Base-by-base conservation (phyloP, 2,797 vertebrate genomes). In the Falco concolor region DNA sequence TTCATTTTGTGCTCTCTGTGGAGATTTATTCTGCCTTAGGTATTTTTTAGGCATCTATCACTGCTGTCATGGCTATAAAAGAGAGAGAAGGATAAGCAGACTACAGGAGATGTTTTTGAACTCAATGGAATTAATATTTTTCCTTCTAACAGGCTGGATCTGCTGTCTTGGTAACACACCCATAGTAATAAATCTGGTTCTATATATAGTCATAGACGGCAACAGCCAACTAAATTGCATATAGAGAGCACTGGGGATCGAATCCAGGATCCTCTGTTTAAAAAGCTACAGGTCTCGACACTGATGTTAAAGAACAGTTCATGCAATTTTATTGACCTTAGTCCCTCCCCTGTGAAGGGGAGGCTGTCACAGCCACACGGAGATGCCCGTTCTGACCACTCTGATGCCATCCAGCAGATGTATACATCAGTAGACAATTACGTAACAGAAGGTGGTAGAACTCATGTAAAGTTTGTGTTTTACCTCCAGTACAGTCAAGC, bases 391-490 rank as follows among this genome's bases (percentile, higher is more conserved):
- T 78, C 60, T 49, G 25, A 13, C 52, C 0, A 2, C 73, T 65
- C 73, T 13, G 49, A 16, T 92, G 69, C 87, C 76, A 49, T 68
- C 24, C 16, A 87, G 77, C 80, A 91, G 90, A 90, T 84, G 83
- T 69, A 57, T 13, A 67, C 70, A 89, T 14, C 73, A 77, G 64
- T 64, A 96, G 86, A 74, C 59, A 92, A 92, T 95, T 94, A 80
- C 65, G 42, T 91, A 96, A 91, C 87, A 96, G 89, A 88, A 94
- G 85, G 77, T 89, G 74, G 54, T 36, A 59, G 60, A 83, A 89
- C 73, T 84, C 78, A 20, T 21, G 36, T 75, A 89, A 96, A 84
- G 75, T 87, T 68, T 84, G 59, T 89, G 60, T 2, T 95, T 90
- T 90, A 84, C 90, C 72, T 92, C 88, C 78, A 59, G 5, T 72